Percentiles rank a stretch among this genome's conserved stretches.
phyloP scores from a whole-genome alignment of 2,113 vertebrate species.

The Rostratula benghalensis region DNA sequence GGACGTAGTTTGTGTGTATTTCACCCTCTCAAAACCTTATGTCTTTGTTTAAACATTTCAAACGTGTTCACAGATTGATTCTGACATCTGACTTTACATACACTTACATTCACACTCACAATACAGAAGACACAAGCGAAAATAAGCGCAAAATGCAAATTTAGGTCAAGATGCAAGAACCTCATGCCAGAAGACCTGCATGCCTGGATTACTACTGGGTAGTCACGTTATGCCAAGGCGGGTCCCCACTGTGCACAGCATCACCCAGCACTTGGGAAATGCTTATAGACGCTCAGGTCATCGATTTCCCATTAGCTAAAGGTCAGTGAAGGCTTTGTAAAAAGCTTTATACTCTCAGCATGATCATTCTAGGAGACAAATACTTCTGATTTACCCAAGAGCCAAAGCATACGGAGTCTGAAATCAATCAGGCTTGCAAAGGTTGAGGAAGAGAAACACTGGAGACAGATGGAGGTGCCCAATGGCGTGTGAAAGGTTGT shows the following conservation, averaged over 20 bases:
- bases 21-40: neutral
- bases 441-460: neutral
- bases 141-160: neutral
- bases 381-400: conserved; percentile 20
- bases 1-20: neutral
- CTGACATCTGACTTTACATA: neutral
- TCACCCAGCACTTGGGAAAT: neutral
- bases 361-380: conserved; percentile 22
- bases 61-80: neutral
- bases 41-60: neutral
- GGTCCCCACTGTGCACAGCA: neutral
- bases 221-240: neutral
- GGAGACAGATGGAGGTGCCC: neutral
- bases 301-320: conserved; percentile 52
- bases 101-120: neutral
- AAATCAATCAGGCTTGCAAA: conserved; percentile 33
- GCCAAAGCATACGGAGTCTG: neutral
- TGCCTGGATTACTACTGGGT: neutral
- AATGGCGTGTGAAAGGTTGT: neutral
- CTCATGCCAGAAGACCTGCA: neutral
- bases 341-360: conserved; percentile 38
- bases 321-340: conserved; percentile 33
- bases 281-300: neutral
- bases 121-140: neutral
- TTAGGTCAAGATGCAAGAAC: neutral